phyloP scores from a whole-genome alignment of 2,113 vertebrate species.

The Odontophorus gujanensis region DNA sequence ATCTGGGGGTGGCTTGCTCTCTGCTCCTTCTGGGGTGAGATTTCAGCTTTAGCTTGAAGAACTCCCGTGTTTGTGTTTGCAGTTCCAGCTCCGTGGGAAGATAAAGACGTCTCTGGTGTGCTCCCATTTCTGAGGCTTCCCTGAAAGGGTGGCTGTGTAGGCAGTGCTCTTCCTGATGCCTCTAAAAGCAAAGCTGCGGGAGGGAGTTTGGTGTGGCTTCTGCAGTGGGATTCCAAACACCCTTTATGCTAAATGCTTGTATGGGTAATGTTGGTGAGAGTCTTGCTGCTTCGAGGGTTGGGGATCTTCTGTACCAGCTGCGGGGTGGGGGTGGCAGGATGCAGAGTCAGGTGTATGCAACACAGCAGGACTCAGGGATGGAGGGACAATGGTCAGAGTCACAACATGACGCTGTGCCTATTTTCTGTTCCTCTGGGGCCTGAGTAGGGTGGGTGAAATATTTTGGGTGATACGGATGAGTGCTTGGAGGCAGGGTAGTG shows the following conservation, averaged over 20 bases:
- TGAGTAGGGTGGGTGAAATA: not conserved
- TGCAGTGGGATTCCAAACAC: not conserved
- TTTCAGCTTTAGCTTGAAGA: not conserved
- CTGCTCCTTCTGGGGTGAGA: not conserved
- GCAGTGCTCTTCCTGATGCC: accelerated
- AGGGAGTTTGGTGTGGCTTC: not conserved
- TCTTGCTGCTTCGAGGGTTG: not conserved
- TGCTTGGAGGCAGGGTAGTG: not conserved
- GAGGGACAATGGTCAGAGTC: no score
- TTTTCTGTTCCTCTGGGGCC: not conserved
- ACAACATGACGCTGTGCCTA: not conserved
- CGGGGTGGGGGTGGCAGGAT: not conserved
- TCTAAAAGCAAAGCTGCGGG: not conserved
- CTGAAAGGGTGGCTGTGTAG: not conserved
- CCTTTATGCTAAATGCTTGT: not conserved
- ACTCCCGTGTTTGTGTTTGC: not conserved
- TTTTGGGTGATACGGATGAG: not conserved
- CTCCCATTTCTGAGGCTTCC: not conserved
- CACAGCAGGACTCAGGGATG: not conserved
- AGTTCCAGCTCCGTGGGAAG: slow-evolving; percentile 34
- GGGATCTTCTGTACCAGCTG: not conserved
- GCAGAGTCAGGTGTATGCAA: not conserved
- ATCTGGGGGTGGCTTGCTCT: not conserved
- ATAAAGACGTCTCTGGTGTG: not conserved
- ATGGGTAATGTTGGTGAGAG: accelerated